phyloP scores from a whole-genome alignment of 2,113 vertebrate species.

The Acanthochromis polyacanthus region DNA sequence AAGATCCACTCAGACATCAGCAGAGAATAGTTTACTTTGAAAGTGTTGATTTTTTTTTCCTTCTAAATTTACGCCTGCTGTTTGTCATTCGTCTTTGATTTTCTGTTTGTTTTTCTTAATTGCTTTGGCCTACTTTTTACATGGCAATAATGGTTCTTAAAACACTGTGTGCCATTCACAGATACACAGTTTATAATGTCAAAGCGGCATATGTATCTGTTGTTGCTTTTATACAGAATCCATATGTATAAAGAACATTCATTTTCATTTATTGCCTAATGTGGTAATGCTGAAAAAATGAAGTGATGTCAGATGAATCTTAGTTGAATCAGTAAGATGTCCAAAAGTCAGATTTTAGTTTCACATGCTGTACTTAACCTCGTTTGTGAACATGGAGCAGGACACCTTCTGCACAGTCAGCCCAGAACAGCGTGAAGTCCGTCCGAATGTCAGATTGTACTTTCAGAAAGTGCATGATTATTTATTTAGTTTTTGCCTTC shows the following conservation, averaged over 20 bases:
- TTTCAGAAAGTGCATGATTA: no score
- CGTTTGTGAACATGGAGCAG: not conserved
- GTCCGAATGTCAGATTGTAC: no score
- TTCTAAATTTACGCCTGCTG: not conserved
- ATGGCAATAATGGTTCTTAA: not conserved
- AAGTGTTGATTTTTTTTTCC: not conserved
- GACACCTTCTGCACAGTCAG: not conserved
- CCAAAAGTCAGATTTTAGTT: not conserved
- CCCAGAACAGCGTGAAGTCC: no score
- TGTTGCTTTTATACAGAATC: not conserved
- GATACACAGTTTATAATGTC: not conserved
- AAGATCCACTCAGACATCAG: slow-evolving; percentile 46
- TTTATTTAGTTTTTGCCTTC: not conserved
- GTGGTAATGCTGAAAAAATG: not conserved
- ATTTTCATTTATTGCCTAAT: no score
- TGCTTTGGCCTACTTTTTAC: not conserved
- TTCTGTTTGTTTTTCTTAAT: not conserved
- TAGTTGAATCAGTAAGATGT: not conserved
- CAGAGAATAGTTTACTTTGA: not conserved
- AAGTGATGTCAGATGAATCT: not conserved
- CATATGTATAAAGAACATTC: not conserved
- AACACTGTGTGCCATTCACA: not conserved
- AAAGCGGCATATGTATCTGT: not conserved
- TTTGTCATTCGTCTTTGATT: slow-evolving; percentile 2
- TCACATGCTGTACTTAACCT: not conserved